These are phyloP conservation scores for human (Homo sapiens) DNA, from an alignment of 2,113 vertebrate species.

Conservation along the genomic window GRCh38 chr2:190113501-190114000, in stretches of 20 bases:
- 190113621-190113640: background rate
- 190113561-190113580: background rate
- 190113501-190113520: background rate
- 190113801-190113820: background rate
- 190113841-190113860: background rate
- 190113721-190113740: background rate
- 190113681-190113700: background rate
- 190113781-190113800: background rate
- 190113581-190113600: background rate
- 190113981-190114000: background rate
- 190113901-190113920: background rate
- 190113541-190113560: background rate
- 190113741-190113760: background rate
- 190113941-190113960: background rate
- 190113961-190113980: background rate
- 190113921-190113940: background rate
- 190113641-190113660: background rate
- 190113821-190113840: background rate
- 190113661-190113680: background rate
- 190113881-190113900: background rate
- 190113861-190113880: background rate
- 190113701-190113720: background rate
- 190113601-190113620: background rate
- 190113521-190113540: background rate
- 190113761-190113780: background rate